Evolutionary conservation across 64 coral and sea anemone species (phyloP), one percentile per base, ranked within the genome.

Genomic region (Astreopora myriophthalma): DNA sequence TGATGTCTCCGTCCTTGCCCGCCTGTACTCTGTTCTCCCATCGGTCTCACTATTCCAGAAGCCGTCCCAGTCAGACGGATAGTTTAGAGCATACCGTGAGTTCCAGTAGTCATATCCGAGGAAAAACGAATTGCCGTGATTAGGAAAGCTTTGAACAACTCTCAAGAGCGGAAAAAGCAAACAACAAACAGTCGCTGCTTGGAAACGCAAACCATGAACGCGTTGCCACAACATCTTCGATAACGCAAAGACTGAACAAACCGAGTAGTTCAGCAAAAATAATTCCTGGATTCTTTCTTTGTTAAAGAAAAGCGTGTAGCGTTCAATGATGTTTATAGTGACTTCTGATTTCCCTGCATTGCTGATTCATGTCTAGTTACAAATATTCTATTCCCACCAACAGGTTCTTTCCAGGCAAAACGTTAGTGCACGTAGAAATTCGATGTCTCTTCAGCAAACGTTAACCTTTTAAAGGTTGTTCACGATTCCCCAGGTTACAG

Each of bases 81-180:
- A 83, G 20, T 65, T 73, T 24, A 94, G 55, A 5, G 36, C 30
- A 42, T 97, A 97, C 36, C 95, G 92, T 16, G 3, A 67, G 28
- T 97, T 97, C 95, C 95, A 97, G 46, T 97, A 97, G 0, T 48
- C 0, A 91, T 82, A 17, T 1, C 95, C 95, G 24, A 79, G 68
- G 35, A 86, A 94, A 16, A 0, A 25, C 14, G 69, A 81, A 25
- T n/a, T 0, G 3, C 74, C 81, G 31, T 90, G 80, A n/a, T 57
- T 28, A 2, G 92, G 95, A 20, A 9, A 25, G 3, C 64, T 26
- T 17, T 52, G 16, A 73, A 10, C 66, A 31, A 36, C 19, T 38
- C 33, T 60, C 51, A n/a, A 10, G 9, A 64, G 29, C 3, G 0
- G 23, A 19, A 83, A 83, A 63, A 83, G 11, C 30, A 83, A 57